Evolutionary conservation across 2,113 vertebrate genomes (phyloP).

Genomic region (Eubucco bourcierii): DNA sequence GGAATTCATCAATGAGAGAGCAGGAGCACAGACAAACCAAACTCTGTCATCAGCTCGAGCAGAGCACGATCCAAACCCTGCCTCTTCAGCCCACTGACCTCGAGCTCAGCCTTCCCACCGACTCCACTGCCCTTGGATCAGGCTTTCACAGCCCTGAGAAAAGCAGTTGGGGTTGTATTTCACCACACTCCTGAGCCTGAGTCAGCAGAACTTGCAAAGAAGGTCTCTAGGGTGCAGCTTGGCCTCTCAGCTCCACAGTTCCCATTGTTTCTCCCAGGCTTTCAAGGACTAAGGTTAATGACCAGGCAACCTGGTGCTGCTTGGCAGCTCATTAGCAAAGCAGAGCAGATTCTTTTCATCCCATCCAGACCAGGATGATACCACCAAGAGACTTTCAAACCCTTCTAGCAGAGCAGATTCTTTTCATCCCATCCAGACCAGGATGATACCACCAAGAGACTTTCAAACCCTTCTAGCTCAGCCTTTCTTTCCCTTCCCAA

Average conservation of each 20-base stretch:
- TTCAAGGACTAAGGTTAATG: background rate
- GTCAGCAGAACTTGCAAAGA: background rate
- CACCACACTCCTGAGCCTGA: background rate
- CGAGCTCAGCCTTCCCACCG: background rate
- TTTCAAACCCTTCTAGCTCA: background rate
- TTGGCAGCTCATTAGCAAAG: slow-evolving; percentile 7
- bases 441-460: background rate
- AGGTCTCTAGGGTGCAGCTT: background rate
- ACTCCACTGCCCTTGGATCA: background rate
- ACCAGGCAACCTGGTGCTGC: background rate
- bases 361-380: background rate
- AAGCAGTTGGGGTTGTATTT: background rate
- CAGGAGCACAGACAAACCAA: background rate
- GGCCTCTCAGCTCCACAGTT: background rate
- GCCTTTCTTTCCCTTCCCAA: background rate
- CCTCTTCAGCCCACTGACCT: background rate
- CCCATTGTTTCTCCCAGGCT: background rate
- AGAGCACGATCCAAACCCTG: background rate
- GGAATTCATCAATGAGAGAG: background rate
- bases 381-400: background rate
- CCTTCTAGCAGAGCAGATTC: background rate
- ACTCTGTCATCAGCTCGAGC: background rate
- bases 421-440: background rate
- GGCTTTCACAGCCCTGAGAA: background rate
- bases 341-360: background rate